A percentile compares a stretch with the other conserved stretches of the same genome.
These are phyloP conservation scores for Trematomus loennbergii DNA, from an alignment of 2,113 vertebrate species.

Conservation along the genomic window DNA sequence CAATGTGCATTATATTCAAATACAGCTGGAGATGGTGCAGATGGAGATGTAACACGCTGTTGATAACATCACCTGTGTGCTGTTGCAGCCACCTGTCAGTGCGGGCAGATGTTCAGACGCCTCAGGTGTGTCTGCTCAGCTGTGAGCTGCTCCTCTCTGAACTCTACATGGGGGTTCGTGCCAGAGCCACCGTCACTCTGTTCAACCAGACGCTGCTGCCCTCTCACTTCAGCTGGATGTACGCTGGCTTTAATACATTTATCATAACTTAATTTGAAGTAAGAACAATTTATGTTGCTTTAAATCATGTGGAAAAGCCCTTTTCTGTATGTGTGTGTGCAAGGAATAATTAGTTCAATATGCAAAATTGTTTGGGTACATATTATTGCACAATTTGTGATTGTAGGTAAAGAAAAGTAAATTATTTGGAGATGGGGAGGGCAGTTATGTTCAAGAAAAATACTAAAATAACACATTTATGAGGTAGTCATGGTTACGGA, in stretches of 20 bases:
- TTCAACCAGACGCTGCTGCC: constrained; percentile 91
- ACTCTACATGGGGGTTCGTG: constrained; percentile 87
- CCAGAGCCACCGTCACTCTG: constrained; percentile 75
- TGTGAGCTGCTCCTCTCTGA: constrained; percentile 84
- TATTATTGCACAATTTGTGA: no score
- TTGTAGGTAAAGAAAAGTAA: no score
- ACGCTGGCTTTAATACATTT: background rate
- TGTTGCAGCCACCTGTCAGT: constrained; percentile 88
- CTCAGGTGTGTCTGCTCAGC: constrained; percentile 86
- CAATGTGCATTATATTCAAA: no score
- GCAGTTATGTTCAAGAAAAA: no score
- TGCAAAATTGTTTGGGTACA: background rate
- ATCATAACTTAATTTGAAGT: background rate
- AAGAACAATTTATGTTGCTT: no score
- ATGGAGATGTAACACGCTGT: no score
- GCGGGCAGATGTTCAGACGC: constrained; percentile 89
- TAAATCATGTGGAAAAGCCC: background rate
- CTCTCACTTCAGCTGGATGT: constrained; percentile 88
- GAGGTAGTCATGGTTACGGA: no score
- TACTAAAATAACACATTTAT: no score
- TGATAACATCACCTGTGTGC: constrained; percentile 41
- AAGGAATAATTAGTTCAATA: no score
- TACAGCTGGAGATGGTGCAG: background rate
- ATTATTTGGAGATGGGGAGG: no score
- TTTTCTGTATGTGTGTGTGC: no score